Conservation (phyloP, 2,797 vertebrate genomes). For the Danio tinwini region DNA sequence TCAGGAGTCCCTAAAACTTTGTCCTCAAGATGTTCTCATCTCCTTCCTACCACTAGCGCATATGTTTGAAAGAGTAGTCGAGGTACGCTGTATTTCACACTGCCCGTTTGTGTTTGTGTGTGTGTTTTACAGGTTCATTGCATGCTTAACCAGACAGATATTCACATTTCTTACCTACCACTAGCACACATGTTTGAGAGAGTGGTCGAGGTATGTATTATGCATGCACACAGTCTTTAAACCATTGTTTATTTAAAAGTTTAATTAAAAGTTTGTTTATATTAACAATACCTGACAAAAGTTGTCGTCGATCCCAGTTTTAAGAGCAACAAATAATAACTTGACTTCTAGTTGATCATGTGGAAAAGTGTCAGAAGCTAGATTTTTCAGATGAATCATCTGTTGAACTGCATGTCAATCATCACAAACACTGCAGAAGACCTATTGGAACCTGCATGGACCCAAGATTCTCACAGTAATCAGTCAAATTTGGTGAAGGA, state of each 20-base stretch:
- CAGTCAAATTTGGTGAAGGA: too few species aligned
- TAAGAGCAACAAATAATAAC: too few species aligned
- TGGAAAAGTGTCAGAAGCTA: too few species aligned
- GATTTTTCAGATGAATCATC: too few species aligned
- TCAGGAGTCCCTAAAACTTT: slow-evolving; percentile 70
- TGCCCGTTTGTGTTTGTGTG: slow-evolving; percentile 51
- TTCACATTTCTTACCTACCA: slow-evolving; percentile 83
- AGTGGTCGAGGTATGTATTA: slow-evolving; percentile 69
- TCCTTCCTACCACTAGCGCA: slow-evolving; percentile 93
- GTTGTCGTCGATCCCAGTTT: too few species aligned
- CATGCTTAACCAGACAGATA: slow-evolving; percentile 75
- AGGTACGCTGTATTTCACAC: slow-evolving; percentile 74
- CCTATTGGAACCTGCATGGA: too few species aligned
- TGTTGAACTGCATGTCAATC: too few species aligned
- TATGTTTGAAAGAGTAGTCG: slow-evolving; percentile 83
- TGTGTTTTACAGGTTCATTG: slow-evolving; percentile 75
- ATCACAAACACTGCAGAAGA: too few species aligned
- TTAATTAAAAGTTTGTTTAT: not conserved
- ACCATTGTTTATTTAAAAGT: not conserved
- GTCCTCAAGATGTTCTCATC: slow-evolving; percentile 84
- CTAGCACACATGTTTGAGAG: slow-evolving; percentile 75
- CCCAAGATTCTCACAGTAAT: too few species aligned
- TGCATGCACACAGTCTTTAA: not conserved
- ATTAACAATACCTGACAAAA: too few species aligned
- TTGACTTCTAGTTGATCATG: too few species aligned